Base-by-base conservation (phyloP, 2,888 invertebrate species). In the Apeira syringaria region DNA sequence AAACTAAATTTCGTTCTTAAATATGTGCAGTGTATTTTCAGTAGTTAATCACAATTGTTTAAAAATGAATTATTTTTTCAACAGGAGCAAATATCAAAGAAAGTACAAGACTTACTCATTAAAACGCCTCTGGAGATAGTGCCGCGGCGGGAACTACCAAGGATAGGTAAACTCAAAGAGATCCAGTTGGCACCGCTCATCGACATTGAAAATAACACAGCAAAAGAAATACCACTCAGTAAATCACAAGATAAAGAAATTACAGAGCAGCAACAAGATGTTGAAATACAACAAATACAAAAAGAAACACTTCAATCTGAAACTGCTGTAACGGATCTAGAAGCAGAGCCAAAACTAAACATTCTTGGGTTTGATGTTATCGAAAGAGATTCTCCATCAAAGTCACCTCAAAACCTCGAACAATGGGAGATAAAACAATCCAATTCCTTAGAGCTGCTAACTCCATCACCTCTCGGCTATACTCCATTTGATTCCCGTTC, bases 81-180 rank as follows among this genome's bases (percentile, higher is more conserved):
- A 52, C 88, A 95, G 92, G 93, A 94, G 39, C 94, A 94, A 74
- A 94, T 98, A 31, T 90, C 91, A 15, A 91, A 92, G 36, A 94
- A 95, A 80, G 94, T 97, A 6, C 87, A 93, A 48, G 91, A 91
- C 31, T 94, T 96, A 0, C 80, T 97, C 26, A 91, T 92, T 13
- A 92, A 94, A 53, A 95, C 95, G 0, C 98, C 98, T 0, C 81
- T 97, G 1, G 91, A 92, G 49, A 83, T 89, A 20, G 74, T 74
- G 50, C 86, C 87, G 1, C 68, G 85, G 0, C 62, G 80, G 0
- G 80, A 79, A 36, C 59, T 81, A 22, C 85, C 86, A 0, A 63
- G 78, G 5, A 68, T 86, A 7, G 78, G 80, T 0, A 72, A 77
- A 30, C 60, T 80, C 8, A 73, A 74, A 17, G 59, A 70, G n/a